A percentile compares a stretch with the other conserved stretches of the same genome.
Conservation (phyloP, 2,113 vertebrate species). For the Limnothrissa miodon region DNA sequence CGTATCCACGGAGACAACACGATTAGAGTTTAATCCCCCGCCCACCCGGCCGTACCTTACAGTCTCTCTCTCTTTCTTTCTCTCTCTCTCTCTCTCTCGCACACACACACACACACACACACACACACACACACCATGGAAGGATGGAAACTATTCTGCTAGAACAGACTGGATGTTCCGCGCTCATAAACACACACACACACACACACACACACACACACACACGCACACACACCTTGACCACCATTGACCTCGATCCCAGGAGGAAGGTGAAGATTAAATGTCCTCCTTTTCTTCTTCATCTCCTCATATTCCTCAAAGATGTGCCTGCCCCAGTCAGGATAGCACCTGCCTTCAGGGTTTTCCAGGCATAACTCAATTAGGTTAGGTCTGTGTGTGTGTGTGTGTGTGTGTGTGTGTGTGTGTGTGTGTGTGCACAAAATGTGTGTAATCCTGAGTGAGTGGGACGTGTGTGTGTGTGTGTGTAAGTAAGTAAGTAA, state of each 20-base stretch:
- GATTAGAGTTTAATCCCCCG: conserved; percentile 42
- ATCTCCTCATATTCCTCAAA: neutral
- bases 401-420: neutral
- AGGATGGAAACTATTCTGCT: conserved; percentile 4
- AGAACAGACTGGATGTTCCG: neutral
- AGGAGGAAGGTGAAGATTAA: neutral
- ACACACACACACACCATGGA: neutral
- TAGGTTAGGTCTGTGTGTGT: neutral
- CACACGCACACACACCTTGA: neutral
- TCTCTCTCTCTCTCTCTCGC: no score
- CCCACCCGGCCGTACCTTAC: conserved; percentile 32
- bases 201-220: neutral
- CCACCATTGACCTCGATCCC: neutral
- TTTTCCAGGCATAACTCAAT: conserved; percentile 11
- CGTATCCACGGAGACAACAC: conserved; percentile 33
- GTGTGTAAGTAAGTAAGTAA: neutral
- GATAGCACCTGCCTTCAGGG: conserved; percentile 19
- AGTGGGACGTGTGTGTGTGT: neutral
- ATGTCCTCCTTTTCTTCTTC: neutral
- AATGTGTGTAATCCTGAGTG: neutral
- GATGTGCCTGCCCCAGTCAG: conserved; percentile 4
- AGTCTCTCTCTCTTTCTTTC: no score
- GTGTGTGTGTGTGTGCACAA: neutral
- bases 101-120: neutral
- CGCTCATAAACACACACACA: neutral